Conservation (phyloP, 53 echinoderm and acorn worm genomes). For the Patiria pectinifera region DNA sequence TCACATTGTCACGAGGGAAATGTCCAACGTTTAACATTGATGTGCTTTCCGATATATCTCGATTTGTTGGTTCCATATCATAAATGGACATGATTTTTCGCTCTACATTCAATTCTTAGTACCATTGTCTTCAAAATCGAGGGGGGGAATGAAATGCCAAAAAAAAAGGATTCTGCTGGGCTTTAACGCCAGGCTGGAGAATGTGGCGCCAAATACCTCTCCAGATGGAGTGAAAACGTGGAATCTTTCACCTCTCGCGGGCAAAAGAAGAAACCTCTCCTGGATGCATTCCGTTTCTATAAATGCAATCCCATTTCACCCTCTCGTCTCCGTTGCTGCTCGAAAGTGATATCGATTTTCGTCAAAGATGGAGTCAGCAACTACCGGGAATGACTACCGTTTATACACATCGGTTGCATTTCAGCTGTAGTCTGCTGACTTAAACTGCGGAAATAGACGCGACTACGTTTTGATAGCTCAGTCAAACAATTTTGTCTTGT, state of each 20-base stretch:
- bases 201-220: conserved; percentile 26
- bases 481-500: not conserved
- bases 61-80: too few species aligned
- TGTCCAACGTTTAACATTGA: too few species aligned
- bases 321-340: not conserved
- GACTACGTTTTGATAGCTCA: not conserved
- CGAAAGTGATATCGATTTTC: conserved; percentile 3
- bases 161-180: not conserved
- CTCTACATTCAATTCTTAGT: too few species aligned
- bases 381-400: not conserved
- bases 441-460: not conserved
- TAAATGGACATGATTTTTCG: too few species aligned
- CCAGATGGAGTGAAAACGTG: conserved; percentile 11
- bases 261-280: not conserved
- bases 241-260: not conserved
- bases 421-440: not conserved
- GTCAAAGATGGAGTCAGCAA: not conserved
- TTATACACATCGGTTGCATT: not conserved
- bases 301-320: not conserved
- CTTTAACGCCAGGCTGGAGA: not conserved
- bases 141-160: not conserved
- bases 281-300: not conserved
- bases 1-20: not conserved
- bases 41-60: too few species aligned
- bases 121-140: not conserved